Conservation (phyloP, 2,888 invertebrate genomes). For the Conops quadrifasciatus region DNA sequence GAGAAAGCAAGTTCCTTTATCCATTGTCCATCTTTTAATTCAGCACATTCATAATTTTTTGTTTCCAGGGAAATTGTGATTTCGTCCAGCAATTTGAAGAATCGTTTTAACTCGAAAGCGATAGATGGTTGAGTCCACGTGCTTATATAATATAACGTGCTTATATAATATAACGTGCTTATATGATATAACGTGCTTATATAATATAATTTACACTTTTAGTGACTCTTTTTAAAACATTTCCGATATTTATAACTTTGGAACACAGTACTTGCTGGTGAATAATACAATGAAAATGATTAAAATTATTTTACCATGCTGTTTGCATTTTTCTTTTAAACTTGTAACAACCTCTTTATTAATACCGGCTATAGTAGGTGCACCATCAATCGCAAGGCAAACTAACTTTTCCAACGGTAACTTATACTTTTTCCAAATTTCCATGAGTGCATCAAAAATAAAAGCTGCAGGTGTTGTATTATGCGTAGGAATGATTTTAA, state of each 20-base stretch:
- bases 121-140: not conserved
- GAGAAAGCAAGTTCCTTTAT: not conserved
- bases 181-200: too few relatives aligned
- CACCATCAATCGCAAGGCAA: not conserved
- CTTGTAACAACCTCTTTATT: slow-evolving; percentile 1
- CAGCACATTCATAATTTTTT: slow-evolving; percentile 2
- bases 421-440: slow-evolving; percentile 6
- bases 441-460: slow-evolving; percentile 10
- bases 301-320: not conserved
- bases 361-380: not conserved
- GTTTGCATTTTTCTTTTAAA: not conserved
- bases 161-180: too few relatives aligned
- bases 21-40: not conserved
- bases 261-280: slow-evolving; percentile 10
- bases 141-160: too few relatives aligned
- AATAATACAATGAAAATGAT: not conserved
- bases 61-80: not conserved
- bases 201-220: slow-evolving; percentile 3
- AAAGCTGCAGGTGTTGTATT: not conserved
- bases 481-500: not conserved
- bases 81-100: slow-evolving; percentile 9
- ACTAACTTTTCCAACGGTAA: slow-evolving; percentile 1
- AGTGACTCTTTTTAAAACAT: not conserved
- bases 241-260: slow-evolving; percentile 4
- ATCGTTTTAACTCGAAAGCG: not conserved